A percentile compares a stretch with the other conserved stretches of the same genome.
phyloP scores from a whole-genome alignment of 2,888 invertebrate genomes.

The Mystacides longicornis region DNA sequence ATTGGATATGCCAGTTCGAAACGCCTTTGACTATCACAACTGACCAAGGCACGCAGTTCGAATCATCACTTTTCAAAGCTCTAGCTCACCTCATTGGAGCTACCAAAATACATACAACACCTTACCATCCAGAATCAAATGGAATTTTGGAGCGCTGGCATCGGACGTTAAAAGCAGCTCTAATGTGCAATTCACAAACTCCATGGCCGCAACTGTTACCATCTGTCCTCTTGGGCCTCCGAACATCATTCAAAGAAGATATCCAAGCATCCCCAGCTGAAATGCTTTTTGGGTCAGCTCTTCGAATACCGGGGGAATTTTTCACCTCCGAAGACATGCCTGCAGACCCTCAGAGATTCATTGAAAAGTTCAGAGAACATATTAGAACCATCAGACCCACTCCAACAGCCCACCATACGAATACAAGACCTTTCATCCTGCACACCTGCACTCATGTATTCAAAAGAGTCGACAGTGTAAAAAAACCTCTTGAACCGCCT shows the following conservation, averaged over 20 bases:
- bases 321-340: not conserved
- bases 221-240: not conserved
- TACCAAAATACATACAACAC: too few species aligned
- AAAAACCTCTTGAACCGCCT: not conserved
- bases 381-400: not conserved
- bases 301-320: not conserved
- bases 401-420: not conserved
- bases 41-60: too few species aligned
- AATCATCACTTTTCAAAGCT: too few species aligned
- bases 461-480: not conserved
- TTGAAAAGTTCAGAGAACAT: not conserved
- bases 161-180: too few species aligned
- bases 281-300: not conserved
- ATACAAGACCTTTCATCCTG: not conserved
- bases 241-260: not conserved
- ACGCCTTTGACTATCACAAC: too few species aligned
- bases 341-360: not conserved
- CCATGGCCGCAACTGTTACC: not conserved
- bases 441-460: not conserved
- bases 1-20: too few species aligned
- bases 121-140: too few species aligned
- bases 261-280: not conserved
- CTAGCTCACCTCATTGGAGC: too few species aligned
- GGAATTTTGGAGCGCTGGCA: too few species aligned
- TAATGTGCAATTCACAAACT: not conserved